Evolutionary conservation across 2,888 invertebrate genomes (phyloP).

Genomic region (Amitus sp.): DNA sequence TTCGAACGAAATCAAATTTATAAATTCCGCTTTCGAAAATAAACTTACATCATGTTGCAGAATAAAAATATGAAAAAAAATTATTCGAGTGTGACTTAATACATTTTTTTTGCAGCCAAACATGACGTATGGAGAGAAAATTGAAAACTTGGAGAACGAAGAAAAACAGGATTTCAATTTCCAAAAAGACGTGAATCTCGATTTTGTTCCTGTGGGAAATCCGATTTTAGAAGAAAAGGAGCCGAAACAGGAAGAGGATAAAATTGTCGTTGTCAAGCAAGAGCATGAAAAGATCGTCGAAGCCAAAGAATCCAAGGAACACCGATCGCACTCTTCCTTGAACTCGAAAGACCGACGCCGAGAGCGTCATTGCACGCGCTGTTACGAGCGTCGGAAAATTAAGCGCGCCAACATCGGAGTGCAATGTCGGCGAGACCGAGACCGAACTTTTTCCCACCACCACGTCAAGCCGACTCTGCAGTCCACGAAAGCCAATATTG

Average conservation of each 20-base stretch:
- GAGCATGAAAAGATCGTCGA: conserved; percentile 40
- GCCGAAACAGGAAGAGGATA: conserved; percentile 21
- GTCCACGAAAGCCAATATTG: conserved; percentile 50
- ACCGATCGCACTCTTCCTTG: conserved; percentile 50
- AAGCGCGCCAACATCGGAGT: conserved; percentile 78
- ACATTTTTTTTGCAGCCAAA: conserved; percentile 9
- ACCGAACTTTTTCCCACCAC: conserved; percentile 49
- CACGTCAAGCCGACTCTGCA: conserved; percentile 45
- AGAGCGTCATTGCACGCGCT: conserved; percentile 70
- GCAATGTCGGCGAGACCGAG: conserved; percentile 74
- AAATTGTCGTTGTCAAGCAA: conserved; percentile 39
- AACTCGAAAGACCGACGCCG: conserved; percentile 57
- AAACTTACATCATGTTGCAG: too few relatives aligned
- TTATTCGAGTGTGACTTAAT: too few relatives aligned
- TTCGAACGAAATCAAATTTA: too few relatives aligned
- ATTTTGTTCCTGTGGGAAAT: too few relatives aligned
- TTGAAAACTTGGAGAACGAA: too few relatives aligned
- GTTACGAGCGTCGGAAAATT: conserved; percentile 76
- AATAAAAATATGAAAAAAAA: too few relatives aligned
- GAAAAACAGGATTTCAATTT: too few relatives aligned
- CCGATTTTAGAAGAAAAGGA: conserved; percentile 12
- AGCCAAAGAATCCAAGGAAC: conserved; percentile 24
- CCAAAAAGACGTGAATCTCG: too few relatives aligned
- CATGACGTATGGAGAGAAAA: conserved; percentile 10
- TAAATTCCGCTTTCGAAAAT: too few relatives aligned